Percentiles rank a stretch among this genome's conserved stretches.
phyloP scores from a whole-genome alignment of 1,140 invertebrate species.

The Thaumetopoea pityocampa region DNA sequence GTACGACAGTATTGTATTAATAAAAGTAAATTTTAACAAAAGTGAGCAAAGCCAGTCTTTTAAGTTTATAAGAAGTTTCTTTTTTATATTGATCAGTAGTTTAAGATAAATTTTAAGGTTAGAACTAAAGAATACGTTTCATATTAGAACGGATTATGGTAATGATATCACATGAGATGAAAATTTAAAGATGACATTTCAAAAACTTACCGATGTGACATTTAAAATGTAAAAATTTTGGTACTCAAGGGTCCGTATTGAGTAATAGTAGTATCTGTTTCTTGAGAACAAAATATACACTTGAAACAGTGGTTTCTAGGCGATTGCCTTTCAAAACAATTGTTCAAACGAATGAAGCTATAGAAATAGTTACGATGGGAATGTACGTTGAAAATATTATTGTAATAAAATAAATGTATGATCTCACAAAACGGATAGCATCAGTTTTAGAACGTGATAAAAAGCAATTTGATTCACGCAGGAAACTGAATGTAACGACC shows the following conservation, averaged over 20 bases:
- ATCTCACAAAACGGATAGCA: slow-evolving; percentile 4
- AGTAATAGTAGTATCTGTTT: slow-evolving; percentile 16
- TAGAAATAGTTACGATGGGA: background rate
- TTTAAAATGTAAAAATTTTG: slow-evolving; percentile 12
- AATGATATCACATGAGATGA: too few species aligned
- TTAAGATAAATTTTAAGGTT: too few species aligned
- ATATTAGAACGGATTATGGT: too few species aligned
- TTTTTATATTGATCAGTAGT: too few species aligned
- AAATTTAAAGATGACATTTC: too few species aligned
- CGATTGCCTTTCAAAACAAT: background rate
- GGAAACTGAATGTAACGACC: slow-evolving; percentile 23
- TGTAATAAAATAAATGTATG: slow-evolving; percentile 3
- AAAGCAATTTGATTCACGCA: slow-evolving; percentile 21
- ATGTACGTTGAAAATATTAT: background rate
- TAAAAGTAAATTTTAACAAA: too few species aligned
- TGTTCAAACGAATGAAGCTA: slow-evolving; percentile 5
- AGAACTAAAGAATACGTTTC: too few species aligned
- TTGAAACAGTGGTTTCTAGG: slow-evolving; percentile 10
- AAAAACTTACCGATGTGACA: too few species aligned
- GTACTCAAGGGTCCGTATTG: slow-evolving; percentile 6
- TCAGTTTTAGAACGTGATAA: slow-evolving; percentile 7
- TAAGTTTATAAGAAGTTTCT: too few species aligned
- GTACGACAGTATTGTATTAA: too few species aligned
- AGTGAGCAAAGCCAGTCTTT: too few species aligned
- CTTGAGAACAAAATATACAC: slow-evolving; percentile 2